These are phyloP conservation scores for Merodon equestris DNA, from an alignment of 2,888 invertebrate genomes.

Conservation along the genomic window DNA sequence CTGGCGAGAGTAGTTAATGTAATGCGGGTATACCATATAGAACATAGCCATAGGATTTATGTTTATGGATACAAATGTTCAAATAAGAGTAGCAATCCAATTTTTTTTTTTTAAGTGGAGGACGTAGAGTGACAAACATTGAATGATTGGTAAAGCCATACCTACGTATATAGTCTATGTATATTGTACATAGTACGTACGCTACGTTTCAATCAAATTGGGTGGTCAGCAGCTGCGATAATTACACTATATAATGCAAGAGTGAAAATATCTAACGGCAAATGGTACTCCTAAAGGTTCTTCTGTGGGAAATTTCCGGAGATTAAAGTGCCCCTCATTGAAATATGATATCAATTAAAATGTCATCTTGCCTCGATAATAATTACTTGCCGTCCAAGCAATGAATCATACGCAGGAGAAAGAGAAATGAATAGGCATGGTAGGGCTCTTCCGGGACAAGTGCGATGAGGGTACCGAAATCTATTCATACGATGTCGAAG, in stretches of 20 bases:
- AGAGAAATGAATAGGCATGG: not conserved
- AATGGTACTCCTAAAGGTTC: not conserved
- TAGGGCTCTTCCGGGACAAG: not conserved
- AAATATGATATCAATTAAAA: constrained; percentile 9
- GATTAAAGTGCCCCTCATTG: constrained; percentile 7
- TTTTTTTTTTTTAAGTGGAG: too few species aligned
- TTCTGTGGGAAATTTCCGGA: constrained; percentile 3
- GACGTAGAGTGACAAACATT: too few species aligned
- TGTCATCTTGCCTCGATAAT: constrained; percentile 8
- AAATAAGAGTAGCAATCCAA: too few species aligned
- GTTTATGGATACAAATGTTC: too few species aligned
- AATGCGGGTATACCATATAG: too few species aligned
- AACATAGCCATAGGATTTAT: too few species aligned
- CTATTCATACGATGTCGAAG: not conserved
- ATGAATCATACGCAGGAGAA: not conserved
- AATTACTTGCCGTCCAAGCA: constrained; percentile 1
- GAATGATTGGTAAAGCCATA: too few species aligned
- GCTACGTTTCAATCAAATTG: constrained; percentile 20
- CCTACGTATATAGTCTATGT: too few species aligned
- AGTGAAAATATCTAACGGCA: constrained; percentile 1
- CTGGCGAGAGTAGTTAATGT: too few species aligned
- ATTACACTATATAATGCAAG: constrained; percentile 2
- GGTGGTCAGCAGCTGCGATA: constrained; percentile 17
- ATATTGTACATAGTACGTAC: not conserved
- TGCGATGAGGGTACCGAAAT: constrained; percentile 1